Evolutionary conservation across 2,113 vertebrate species (phyloP).

Genomic region (Macrotis lagotis): DNA sequence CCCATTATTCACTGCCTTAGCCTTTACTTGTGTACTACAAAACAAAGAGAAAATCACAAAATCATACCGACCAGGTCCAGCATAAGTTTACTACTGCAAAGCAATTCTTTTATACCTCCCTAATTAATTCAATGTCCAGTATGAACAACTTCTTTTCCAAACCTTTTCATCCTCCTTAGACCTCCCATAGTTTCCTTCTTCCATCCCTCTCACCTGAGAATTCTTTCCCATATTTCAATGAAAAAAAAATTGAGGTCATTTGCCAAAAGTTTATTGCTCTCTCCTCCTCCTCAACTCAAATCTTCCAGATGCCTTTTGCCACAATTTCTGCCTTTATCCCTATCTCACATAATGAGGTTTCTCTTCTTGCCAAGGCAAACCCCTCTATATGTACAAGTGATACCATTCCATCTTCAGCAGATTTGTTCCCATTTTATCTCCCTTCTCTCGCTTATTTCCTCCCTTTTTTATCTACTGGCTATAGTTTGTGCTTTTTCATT

Average conservation of each 20-base stretch:
- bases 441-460: background rate
- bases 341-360: background rate
- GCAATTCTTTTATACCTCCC: no score
- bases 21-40: background rate
- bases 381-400: background rate
- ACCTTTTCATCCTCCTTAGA: background rate
- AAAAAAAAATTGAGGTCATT: background rate
- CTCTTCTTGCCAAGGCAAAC: background rate
- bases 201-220: background rate
- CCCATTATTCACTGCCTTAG: background rate
- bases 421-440: background rate
- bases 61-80: background rate
- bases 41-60: background rate
- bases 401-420: background rate
- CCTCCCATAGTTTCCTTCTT: no score
- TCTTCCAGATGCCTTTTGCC: background rate
- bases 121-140: no score
- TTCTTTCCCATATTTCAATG: background rate
- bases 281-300: background rate
- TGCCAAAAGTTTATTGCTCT: background rate
- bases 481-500: background rate
- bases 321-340: background rate
- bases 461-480: background rate
- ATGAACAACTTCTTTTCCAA: background rate
- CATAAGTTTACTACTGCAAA: background rate